A percentile compares a stretch with the other conserved stretches of the same genome.
Evolutionary conservation across 2,113 vertebrate genomes (phyloP).

Genomic region (Zingel zingel): DNA sequence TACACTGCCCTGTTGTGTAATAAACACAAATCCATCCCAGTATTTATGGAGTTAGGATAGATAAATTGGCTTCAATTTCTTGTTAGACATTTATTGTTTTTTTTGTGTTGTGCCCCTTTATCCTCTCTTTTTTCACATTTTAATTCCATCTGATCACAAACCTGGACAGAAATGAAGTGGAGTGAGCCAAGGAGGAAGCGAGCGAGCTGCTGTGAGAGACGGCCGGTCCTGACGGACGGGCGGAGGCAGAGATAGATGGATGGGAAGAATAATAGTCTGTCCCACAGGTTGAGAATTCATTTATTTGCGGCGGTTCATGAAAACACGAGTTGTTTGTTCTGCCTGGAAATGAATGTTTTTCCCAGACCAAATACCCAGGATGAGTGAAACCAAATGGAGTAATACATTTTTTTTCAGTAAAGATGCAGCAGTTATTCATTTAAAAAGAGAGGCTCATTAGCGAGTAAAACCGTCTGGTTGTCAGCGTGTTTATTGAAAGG

Average conservation of each 20-base stretch:
- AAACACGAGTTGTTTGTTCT: not conserved
- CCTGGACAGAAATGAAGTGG: slow-evolving; percentile 39
- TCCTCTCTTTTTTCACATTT: slow-evolving; percentile 40
- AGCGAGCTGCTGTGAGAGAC: slow-evolving; percentile 27
- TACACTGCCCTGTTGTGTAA: slow-evolving; percentile 5
- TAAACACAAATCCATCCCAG: slow-evolving; percentile 10
- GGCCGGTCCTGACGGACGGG: slow-evolving; percentile 42
- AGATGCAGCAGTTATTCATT: not conserved
- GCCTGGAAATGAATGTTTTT: not conserved
- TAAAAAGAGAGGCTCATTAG: not conserved
- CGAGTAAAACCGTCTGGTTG: not conserved
- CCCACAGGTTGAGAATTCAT: slow-evolving; percentile 17
- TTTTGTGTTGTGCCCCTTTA: not conserved
- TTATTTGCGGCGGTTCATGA: not conserved
- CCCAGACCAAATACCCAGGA: not conserved
- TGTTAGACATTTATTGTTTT: slow-evolving; percentile 32
- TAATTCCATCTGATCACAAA: slow-evolving; percentile 60
- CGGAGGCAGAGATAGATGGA: slow-evolving; percentile 26
- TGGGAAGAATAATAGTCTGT: not conserved
- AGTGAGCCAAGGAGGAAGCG: slow-evolving; percentile 18
- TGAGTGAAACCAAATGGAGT: not conserved
- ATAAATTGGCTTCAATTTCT: not conserved
- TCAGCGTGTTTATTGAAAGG: not conserved
- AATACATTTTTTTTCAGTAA: not conserved
- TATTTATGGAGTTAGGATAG: not conserved